Evolutionary conservation across 2,888 invertebrate species (phyloP).

Genomic region (Drosophila neutralis): DNA sequence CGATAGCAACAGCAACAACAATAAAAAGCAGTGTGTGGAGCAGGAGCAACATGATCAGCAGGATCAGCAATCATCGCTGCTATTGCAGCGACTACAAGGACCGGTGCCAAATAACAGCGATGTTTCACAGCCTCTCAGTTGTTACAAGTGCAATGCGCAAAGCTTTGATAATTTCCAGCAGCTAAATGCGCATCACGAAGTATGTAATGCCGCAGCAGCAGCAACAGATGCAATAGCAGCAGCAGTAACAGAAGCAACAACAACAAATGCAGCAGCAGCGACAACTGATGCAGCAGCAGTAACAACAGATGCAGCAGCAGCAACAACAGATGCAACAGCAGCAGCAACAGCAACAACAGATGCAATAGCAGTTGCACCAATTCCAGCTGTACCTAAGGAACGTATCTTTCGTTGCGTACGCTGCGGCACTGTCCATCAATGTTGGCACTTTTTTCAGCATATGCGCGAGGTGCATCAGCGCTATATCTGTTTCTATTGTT

Average conservation of each 20-base stretch:
- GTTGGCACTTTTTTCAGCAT: constrained; percentile 93
- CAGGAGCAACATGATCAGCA: not conserved
- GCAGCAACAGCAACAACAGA: constrained; percentile 6
- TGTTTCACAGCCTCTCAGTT: constrained; percentile 75
- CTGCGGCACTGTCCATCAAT: constrained; percentile 93
- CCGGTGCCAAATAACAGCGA: constrained; percentile 16
- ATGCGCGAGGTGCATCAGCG: constrained; percentile 93
- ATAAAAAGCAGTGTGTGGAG: constrained; percentile 21
- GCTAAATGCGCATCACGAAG: constrained; percentile 89
- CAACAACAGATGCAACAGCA: not conserved
- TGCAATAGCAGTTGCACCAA: not conserved
- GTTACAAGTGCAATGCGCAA: constrained; percentile 89
- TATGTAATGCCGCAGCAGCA: constrained; percentile 83
- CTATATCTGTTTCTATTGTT: constrained; percentile 92
- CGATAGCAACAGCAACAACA: constrained; percentile 25
- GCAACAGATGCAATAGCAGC: not conserved
- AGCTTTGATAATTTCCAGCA: constrained; percentile 88
- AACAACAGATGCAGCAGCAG: not conserved
- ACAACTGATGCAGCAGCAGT: not conserved
- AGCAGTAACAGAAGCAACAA: not conserved
- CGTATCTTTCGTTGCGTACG: constrained; percentile 93
- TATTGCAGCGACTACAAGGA: constrained; percentile 65
- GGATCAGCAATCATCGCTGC: constrained; percentile 34
- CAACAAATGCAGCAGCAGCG: not conserved
- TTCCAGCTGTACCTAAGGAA: constrained; percentile 52